Evolutionary conservation across 2,113 vertebrate genomes (phyloP).

Genomic region (Megaceryle torquata): DNA sequence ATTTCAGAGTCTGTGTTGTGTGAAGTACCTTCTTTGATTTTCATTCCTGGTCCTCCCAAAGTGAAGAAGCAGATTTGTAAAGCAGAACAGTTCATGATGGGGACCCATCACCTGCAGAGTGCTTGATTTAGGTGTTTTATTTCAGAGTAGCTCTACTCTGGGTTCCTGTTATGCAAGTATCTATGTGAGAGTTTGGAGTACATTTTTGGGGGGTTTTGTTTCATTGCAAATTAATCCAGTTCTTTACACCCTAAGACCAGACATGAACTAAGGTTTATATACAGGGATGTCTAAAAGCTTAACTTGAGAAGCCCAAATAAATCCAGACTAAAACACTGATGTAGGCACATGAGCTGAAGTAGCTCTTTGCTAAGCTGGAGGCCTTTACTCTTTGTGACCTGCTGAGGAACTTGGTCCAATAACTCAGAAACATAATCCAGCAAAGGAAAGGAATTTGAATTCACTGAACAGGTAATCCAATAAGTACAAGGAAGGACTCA

Average conservation of each 20-base stretch:
- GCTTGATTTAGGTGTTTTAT: not conserved
- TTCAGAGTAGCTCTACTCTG: not conserved
- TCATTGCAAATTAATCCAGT: not conserved
- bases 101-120: not conserved
- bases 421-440: not conserved
- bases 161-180: not conserved
- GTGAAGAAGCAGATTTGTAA: not conserved
- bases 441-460: not conserved
- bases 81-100: not conserved
- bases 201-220: not conserved
- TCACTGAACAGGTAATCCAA: not conserved
- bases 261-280: not conserved
- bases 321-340: not conserved
- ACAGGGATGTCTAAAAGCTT: not conserved
- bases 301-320: not conserved
- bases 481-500: not conserved
- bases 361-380: not conserved
- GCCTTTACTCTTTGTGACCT: not conserved
- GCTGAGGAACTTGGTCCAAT: not conserved
- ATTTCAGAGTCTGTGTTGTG: not conserved
- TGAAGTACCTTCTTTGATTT: not conserved
- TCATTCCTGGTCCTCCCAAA: not conserved
- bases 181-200: not conserved
- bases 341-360: not conserved
- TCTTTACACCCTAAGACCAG: not conserved